Conservation (phyloP, 2,888 invertebrate genomes). For the Entomobrya multifasciata region DNA sequence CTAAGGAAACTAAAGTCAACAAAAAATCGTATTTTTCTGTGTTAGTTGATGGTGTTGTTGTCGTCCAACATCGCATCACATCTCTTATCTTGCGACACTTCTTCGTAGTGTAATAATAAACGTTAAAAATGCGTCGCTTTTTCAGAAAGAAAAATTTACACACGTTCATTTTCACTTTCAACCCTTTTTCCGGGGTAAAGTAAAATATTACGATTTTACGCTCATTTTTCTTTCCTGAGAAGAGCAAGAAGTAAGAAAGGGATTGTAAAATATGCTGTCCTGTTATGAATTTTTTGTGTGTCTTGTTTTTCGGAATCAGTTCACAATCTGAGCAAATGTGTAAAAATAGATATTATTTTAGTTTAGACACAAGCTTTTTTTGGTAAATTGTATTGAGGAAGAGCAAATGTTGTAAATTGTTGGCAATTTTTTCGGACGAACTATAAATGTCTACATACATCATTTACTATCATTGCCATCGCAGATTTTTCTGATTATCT, state of each 20-base stretch:
- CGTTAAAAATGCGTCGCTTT: background rate
- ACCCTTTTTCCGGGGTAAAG: background rate
- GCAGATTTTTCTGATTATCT: background rate
- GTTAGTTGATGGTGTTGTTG: background rate
- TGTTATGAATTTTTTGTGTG: too few species aligned
- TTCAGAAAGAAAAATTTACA: slow-evolving; percentile 4
- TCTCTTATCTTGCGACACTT: background rate
- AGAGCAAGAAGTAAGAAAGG: background rate
- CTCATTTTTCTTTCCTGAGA: background rate
- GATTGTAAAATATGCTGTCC: too few species aligned
- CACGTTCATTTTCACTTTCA: slow-evolving; percentile 9
- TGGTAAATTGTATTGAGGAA: too few species aligned
- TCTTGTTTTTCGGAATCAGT: too few species aligned
- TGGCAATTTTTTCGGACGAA: slow-evolving; percentile 36
- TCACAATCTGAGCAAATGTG: too few species aligned
- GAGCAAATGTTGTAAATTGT: too few species aligned
- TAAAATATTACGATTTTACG: too few species aligned
- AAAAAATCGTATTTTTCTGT: too few species aligned
- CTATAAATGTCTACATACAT: too few species aligned
- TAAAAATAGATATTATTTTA: too few species aligned
- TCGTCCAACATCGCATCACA: background rate
- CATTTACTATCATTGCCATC: slow-evolving; percentile 33
- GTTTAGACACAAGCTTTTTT: too few species aligned
- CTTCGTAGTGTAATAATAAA: background rate
- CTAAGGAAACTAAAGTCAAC: too few species aligned